Conservation (phyloP, 1,140 invertebrate genomes). For the Drusus annulatus region DNA sequence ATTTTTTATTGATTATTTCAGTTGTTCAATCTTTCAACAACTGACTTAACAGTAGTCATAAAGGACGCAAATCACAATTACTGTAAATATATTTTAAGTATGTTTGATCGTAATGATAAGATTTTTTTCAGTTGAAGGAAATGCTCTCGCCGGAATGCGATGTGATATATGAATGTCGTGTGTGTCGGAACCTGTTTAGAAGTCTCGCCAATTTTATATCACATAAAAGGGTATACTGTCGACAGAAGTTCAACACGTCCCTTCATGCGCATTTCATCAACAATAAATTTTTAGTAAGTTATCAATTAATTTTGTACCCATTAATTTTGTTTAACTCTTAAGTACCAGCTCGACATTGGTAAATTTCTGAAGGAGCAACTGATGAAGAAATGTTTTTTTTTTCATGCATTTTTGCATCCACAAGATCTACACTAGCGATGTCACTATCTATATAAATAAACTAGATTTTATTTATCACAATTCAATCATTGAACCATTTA, state of each 20-base stretch:
- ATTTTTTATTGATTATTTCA: no score
- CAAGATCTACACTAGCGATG: no score
- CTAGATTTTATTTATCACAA: no score
- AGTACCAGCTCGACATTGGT: background rate
- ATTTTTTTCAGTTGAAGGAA: conserved; percentile 75
- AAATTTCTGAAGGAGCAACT: no score
- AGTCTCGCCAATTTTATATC: conserved; percentile 87
- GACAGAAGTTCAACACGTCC: conserved; percentile 69
- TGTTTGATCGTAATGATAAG: background rate
- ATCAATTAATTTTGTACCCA: background rate
- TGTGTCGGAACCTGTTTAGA: conserved; percentile 88
- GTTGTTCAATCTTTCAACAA: no score
- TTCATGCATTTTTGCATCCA: no score
- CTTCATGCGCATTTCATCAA: conserved; percentile 66
- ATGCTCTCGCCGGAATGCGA: conserved; percentile 85
- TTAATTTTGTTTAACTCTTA: background rate
- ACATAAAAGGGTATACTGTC: conserved; percentile 87
- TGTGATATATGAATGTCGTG: conserved; percentile 87
- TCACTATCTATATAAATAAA: no score
- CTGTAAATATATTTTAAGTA: background rate
- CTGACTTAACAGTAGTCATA: no score
- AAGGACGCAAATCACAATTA: no score
- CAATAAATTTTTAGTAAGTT: conserved; percentile 71
- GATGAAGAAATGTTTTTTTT: no score
- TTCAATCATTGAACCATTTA: no score